Evolutionary conservation across 1,140 invertebrate species (phyloP), one percentile per base, ranked within the genome.

Genomic region (Neocloeon triangulifer): DNA sequence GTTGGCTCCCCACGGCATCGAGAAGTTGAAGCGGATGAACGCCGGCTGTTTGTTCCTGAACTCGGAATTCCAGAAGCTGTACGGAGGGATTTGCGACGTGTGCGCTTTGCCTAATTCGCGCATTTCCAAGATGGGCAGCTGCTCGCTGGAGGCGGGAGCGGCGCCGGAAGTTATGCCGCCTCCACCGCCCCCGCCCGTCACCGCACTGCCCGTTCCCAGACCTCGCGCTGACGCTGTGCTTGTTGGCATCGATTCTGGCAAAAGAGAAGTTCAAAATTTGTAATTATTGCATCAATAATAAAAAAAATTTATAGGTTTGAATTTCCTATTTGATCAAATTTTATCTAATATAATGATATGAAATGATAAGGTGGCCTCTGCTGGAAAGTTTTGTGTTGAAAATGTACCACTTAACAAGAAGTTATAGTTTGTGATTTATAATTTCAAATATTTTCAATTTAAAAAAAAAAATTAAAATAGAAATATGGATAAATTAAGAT

Each of bases 21-120:
- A 82, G 43, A 92, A 72, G 53, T 91, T 91, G 48, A 94, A 66
- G 34, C 78, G 66, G 41, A 89, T 76, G 48, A 82, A 84, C 25
- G 79, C 74, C 23, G 79, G 74, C 49, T 81, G 73, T 50, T 78
- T 78, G 55, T 84, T 86, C 32, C 73, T 65, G 47, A 89, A 84
- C 56, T 85, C 78, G 10, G 77, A 69, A 49, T 79, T 82, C 84
- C 82, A 89, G 52, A 89, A 88, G 43, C 81, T 72, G 53, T 80
- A 81, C 18, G 84, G 71, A 39, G 75, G 74, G 48, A 91, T 80
- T 19, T 69, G 68, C 34, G 73, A 70, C 21, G 71, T 66, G 45
- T 81, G 75, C n/a, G 74, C 59, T 43, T 73, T 69, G 44, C 80
- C 73, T 44, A 84, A 71, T 37, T 78, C 74, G 44, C 73, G 64